Evolutionary conservation across 1,140 invertebrate species (phyloP).

Genomic region (Calosoma granatense): DNA sequence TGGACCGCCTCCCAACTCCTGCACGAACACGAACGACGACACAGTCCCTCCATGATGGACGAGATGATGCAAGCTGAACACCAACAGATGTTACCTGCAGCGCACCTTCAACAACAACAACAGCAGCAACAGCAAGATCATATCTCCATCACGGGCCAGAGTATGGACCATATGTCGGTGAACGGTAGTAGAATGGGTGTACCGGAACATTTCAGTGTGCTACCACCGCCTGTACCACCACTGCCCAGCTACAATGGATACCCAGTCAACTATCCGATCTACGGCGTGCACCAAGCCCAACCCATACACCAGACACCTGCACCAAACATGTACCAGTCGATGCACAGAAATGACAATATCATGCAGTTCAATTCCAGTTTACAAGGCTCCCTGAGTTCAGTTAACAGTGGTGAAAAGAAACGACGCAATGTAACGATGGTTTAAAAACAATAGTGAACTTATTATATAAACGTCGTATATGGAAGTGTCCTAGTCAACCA

Average conservation of each 20-base stretch:
- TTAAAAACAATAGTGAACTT: no score
- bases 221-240: conserved; percentile 27
- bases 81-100: neutral
- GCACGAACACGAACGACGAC: conserved; percentile 46
- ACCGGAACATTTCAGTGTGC: conserved; percentile 32
- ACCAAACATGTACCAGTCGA: conserved; percentile 31
- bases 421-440: conserved; percentile 47
- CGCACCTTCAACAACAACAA: neutral
- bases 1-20: conserved; percentile 49
- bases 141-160: conserved; percentile 30
- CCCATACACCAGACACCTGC: conserved; percentile 21
- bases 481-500: no score
- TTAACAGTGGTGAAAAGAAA: conserved; percentile 43
- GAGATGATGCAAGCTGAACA: conserved; percentile 26
- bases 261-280: conserved; percentile 33
- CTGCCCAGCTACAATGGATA: conserved; percentile 26
- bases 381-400: conserved; percentile 43
- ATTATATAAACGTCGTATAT: no score
- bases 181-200: conserved; percentile 22
- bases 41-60: conserved; percentile 37
- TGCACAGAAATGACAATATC: conserved; percentile 32
- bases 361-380: conserved; percentile 40
- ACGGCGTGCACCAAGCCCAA: conserved; percentile 30
- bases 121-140: conserved; percentile 30
- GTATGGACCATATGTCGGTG: conserved; percentile 23